Percentiles rank a stretch among this genome's conserved stretches.
These are phyloP conservation scores for Papilio gigon DNA, from an alignment of 2,888 invertebrate species.

Conservation along the genomic window DNA sequence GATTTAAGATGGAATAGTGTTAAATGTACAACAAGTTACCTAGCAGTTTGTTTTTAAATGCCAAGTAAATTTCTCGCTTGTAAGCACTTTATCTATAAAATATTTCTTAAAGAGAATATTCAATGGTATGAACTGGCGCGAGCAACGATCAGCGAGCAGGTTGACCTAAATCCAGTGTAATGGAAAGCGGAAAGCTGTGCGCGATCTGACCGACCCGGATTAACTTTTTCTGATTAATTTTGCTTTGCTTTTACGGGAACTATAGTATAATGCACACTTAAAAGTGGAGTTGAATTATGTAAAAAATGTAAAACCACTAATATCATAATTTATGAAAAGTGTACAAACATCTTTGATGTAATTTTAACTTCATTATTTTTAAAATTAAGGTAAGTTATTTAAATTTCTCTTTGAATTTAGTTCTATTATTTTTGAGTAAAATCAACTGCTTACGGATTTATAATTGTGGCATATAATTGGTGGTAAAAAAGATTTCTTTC, in stretches of 20 bases:
- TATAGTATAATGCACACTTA: not conserved
- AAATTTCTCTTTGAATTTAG: no score
- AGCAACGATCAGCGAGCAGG: not conserved
- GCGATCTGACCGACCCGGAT: constrained; percentile 27
- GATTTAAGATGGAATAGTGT: no score
- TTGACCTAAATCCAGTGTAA: constrained; percentile 36
- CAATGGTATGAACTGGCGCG: constrained; percentile 2
- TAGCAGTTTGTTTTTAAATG: not conserved
- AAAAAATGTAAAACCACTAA: not conserved
- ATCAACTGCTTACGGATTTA: no score
- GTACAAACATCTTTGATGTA: no score
- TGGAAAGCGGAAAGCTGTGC: constrained; percentile 26
- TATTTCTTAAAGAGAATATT: constrained; percentile 8
- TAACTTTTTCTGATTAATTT: constrained; percentile 23
- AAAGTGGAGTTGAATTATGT: not conserved
- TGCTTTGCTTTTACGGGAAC: constrained; percentile 7
- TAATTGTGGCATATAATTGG: no score
- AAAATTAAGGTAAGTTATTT: no score
- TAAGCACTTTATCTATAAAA: constrained; percentile 11
- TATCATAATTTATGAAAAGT: not conserved
- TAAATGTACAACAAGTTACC: no score
- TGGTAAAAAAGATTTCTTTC: no score
- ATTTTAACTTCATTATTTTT: no score
- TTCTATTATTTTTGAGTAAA: no score
- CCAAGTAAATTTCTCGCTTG: not conserved